Evolutionary conservation across 2,113 vertebrate genomes (phyloP).

Genomic region (Leptobrachium ailaonicum): DNA sequence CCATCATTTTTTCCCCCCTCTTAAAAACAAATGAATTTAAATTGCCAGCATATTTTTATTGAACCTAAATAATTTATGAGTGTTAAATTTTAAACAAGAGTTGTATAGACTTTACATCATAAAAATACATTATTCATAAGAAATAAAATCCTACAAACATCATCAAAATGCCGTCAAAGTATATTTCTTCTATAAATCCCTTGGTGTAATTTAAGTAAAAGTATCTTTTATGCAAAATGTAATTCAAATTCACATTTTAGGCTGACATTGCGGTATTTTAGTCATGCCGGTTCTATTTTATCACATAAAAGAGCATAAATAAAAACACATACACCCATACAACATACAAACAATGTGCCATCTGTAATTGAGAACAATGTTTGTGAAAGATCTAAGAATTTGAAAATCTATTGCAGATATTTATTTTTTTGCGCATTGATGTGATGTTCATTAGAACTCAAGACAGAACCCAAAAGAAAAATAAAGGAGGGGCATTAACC

Average conservation of each 20-base stretch:
- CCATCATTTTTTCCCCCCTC: not conserved
- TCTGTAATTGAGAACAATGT: not conserved
- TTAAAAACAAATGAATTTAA: constrained; percentile 35
- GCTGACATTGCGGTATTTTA: not conserved
- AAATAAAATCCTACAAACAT: constrained; percentile 29
- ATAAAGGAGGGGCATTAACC: too few species aligned
- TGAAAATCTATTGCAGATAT: too few species aligned
- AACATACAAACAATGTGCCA: constrained; percentile 17
- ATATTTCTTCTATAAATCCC: constrained; percentile 3
- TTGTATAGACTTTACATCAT: constrained; percentile 42
- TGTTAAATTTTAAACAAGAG: constrained; percentile 48
- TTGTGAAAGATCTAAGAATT: too few species aligned
- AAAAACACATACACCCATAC: constrained; percentile 17
- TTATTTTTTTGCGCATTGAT: too few species aligned
- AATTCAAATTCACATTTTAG: constrained; percentile 1
- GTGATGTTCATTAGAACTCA: too few species aligned
- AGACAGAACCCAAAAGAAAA: too few species aligned
- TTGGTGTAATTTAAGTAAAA: constrained; percentile 4
- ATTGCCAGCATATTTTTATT: constrained; percentile 37
- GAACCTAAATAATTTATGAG: constrained; percentile 42
- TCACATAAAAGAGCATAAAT: constrained; percentile 6
- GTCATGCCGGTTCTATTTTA: constrained; percentile 13
- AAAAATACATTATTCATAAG: constrained; percentile 38
- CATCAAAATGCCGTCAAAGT: constrained; percentile 35
- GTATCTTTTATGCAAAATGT: not conserved